These are phyloP conservation scores for Emberiza fucata DNA, from an alignment of 2,113 vertebrate species.

Conservation along the genomic window DNA sequence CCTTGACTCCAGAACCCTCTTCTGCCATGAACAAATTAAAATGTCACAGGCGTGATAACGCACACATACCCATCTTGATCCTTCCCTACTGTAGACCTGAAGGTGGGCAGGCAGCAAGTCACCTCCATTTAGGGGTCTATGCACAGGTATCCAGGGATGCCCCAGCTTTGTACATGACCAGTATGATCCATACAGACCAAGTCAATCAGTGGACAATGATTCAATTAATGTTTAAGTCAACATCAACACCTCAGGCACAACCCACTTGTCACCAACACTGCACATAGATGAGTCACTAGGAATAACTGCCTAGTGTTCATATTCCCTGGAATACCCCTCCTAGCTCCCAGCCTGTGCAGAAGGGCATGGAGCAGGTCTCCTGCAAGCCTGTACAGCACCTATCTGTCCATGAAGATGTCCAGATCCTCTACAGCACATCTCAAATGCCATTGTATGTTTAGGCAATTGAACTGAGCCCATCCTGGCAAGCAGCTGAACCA, in stretches of 20 bases:
- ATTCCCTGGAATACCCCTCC: neutral
- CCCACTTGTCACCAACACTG: neutral
- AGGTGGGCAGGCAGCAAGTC: neutral
- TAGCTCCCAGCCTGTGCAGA: neutral
- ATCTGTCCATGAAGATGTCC: neutral
- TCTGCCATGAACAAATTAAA: neutral
- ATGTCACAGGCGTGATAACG: neutral
- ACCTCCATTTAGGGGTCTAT: neutral
- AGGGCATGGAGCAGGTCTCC: neutral
- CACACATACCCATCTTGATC: rapidly evolving
- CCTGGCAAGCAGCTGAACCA: neutral
- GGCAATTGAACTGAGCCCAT: neutral
- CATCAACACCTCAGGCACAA: neutral
- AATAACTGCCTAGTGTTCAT: neutral
- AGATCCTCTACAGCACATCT: neutral
- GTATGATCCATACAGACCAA: neutral
- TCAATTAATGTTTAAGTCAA: neutral
- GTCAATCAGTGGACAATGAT: neutral
- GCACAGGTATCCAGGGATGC: neutral
- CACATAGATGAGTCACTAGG: neutral
- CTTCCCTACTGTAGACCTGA: neutral
- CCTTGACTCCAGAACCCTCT: neutral
- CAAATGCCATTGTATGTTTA: neutral
- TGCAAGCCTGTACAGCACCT: neutral
- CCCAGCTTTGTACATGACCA: neutral